Percentiles rank a stretch among this genome's conserved stretches.
phyloP scores from a whole-genome alignment of 2,888 invertebrate species.

The Dorcus parallelipipedus region DNA sequence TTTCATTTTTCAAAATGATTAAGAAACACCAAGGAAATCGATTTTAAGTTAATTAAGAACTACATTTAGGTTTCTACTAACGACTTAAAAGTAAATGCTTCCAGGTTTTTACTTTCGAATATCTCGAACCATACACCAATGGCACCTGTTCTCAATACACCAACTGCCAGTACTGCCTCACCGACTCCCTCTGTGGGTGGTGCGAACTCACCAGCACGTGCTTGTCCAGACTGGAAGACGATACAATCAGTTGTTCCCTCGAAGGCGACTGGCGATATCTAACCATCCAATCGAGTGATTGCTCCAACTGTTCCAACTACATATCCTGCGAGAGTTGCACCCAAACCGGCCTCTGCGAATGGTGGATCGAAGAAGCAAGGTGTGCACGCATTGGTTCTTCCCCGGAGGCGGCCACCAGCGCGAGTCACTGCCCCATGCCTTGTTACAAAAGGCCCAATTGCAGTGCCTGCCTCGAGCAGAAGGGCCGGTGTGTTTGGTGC shows the following conservation, averaged over 20 bases:
- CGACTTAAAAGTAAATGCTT: not conserved
- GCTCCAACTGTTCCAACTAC: constrained; percentile 85
- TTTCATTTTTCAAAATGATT: no score
- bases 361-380: constrained; percentile 86
- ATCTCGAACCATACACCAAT: constrained; percentile 82
- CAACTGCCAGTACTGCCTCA: constrained; percentile 84
- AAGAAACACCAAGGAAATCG: no score
- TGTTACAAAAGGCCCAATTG: constrained; percentile 77
- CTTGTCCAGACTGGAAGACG: constrained; percentile 65
- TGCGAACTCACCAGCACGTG: constrained; percentile 75
- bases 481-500: constrained; percentile 92
- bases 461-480: constrained; percentile 78
- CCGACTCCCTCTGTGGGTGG: constrained; percentile 90
- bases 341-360: constrained; percentile 72
- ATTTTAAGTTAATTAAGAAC: no score
- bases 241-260: constrained; percentile 57
- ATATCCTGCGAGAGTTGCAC: constrained; percentile 86
- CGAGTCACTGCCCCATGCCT: constrained; percentile 72
- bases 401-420: constrained; percentile 61
- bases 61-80: no score
- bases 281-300: constrained; percentile 76
- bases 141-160: constrained; percentile 73
- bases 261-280: constrained; percentile 71
- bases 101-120: constrained; percentile 76
- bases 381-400: constrained; percentile 78